Evolutionary conservation across 2,888 invertebrate genomes (phyloP).

Genomic region (Ypsolopha sequella): DNA sequence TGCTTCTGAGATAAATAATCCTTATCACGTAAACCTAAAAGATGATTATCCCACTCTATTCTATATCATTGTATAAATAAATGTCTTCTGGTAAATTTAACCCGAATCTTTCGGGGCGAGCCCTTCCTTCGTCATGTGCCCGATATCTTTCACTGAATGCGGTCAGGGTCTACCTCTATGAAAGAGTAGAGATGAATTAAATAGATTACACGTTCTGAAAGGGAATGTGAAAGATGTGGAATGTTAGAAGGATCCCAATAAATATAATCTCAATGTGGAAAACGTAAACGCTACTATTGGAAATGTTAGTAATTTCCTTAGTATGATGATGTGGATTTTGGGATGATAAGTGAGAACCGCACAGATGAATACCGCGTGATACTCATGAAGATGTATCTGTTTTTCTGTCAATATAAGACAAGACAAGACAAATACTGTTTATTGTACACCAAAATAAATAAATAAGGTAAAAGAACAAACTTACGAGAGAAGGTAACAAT

Average conservation of each 20-base stretch:
- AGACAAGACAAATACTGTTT: too few relatives aligned
- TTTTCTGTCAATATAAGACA: too few relatives aligned
- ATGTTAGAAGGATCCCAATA: conserved; percentile 5
- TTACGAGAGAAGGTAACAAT: too few relatives aligned
- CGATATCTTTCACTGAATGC: conserved; percentile 59
- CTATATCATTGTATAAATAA: conserved; percentile 56
- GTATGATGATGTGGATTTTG: too few relatives aligned
- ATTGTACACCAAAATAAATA: too few relatives aligned
- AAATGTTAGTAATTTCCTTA: too few relatives aligned
- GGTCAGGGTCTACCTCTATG: conserved; percentile 51
- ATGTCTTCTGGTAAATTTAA: conserved; percentile 69
- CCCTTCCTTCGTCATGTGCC: conserved; percentile 50
- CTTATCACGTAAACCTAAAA: conserved; percentile 38
- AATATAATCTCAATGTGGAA: too few relatives aligned
- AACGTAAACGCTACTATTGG: background rate
- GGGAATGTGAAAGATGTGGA: conserved; percentile 42
- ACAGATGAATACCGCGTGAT: too few relatives aligned
- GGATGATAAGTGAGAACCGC: too few relatives aligned
- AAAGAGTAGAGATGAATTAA: conserved; percentile 68
- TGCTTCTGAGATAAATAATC: conserved; percentile 8
- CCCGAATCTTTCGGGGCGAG: conserved; percentile 48
- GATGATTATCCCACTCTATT: conserved; percentile 36
- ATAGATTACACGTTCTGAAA: conserved; percentile 58
- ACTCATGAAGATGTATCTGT: too few relatives aligned
- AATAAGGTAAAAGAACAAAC: too few relatives aligned